A percentile compares a stretch with the other conserved stretches of the same genome.
phyloP scores from a whole-genome alignment of 2,797 vertebrate species.

The Eremophila alpestris region DNA sequence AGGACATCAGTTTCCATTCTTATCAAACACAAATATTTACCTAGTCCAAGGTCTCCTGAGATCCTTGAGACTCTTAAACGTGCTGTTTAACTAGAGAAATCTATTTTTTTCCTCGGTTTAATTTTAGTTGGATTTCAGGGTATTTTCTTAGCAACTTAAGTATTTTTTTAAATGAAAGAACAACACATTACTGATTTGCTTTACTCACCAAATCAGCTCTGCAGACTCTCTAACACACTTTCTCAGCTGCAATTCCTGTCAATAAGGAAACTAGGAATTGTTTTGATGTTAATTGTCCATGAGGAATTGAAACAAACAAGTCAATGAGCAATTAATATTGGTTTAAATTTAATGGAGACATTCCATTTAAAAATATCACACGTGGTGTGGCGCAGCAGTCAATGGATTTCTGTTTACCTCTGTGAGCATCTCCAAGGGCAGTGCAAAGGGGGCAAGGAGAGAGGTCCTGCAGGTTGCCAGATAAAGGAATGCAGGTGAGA shows the following conservation, averaged over 20 bases:
- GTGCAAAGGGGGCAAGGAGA: neutral
- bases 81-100: neutral
- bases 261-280: neutral
- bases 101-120: neutral
- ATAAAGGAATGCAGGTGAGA: neutral
- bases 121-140: neutral
- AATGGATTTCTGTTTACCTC: neutral
- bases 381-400: neutral
- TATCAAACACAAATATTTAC: slow-evolving; percentile 54
- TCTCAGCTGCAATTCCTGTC: neutral
- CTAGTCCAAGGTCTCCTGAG: slow-evolving; percentile 38
- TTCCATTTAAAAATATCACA: neutral
- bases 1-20: slow-evolving; percentile 18
- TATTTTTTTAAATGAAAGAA: neutral
- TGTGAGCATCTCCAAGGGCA: neutral
- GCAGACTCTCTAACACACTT: neutral
- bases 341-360: slow-evolving; percentile 39
- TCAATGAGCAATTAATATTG: neutral
- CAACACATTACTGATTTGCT: neutral
- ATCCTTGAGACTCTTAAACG: neutral
- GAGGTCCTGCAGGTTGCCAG: neutral
- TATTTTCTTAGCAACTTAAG: neutral
- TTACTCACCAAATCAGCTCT: neutral
- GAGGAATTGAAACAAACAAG: slow-evolving; percentile 21
- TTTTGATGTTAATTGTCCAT: neutral